A percentile compares a stretch with the other conserved stretches of the same genome.
Evolutionary conservation across 2,797 vertebrate genomes (phyloP).

Genomic region (Diplodus sargus): DNA sequence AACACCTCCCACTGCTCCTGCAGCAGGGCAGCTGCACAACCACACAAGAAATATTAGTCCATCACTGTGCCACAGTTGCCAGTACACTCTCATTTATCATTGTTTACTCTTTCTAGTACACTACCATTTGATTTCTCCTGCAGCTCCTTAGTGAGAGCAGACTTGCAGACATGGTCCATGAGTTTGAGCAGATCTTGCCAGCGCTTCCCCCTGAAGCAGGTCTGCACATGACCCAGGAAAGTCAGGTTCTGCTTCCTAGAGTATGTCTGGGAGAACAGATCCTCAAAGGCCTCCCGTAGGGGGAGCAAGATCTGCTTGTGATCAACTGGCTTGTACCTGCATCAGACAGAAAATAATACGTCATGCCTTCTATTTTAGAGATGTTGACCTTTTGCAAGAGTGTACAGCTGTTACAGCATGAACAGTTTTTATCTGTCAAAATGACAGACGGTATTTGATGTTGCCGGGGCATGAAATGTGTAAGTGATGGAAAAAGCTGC

Average conservation of each 20-base stretch:
- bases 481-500: neutral
- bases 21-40: slow-evolving; percentile 77
- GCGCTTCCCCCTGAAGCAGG: slow-evolving; percentile 94
- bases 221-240: slow-evolving; percentile 96
- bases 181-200: slow-evolving; percentile 96
- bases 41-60: slow-evolving; percentile 18
- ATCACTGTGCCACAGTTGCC: neutral
- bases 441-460: neutral
- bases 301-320: slow-evolving; percentile 94
- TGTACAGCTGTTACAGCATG: neutral
- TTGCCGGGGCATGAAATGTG: neutral
- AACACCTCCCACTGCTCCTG: slow-evolving; percentile 93
- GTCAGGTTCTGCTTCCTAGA: slow-evolving; percentile 96
- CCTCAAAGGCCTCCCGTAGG: slow-evolving; percentile 94
- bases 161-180: slow-evolving; percentile 97
- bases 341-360: slow-evolving; percentile 12
- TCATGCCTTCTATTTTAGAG: too few species aligned
- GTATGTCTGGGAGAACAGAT: slow-evolving; percentile 95
- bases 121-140: slow-evolving; percentile 83
- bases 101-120: neutral
- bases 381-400: neutral
- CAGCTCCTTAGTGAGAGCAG: slow-evolving; percentile 89
- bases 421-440: neutral
- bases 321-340: slow-evolving; percentile 96
- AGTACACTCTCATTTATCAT: accelerated